Evolutionary conservation across 2,797 vertebrate genomes (phyloP), one percentile per base, ranked within the genome.

Genomic region (Muscicapa striata): DNA sequence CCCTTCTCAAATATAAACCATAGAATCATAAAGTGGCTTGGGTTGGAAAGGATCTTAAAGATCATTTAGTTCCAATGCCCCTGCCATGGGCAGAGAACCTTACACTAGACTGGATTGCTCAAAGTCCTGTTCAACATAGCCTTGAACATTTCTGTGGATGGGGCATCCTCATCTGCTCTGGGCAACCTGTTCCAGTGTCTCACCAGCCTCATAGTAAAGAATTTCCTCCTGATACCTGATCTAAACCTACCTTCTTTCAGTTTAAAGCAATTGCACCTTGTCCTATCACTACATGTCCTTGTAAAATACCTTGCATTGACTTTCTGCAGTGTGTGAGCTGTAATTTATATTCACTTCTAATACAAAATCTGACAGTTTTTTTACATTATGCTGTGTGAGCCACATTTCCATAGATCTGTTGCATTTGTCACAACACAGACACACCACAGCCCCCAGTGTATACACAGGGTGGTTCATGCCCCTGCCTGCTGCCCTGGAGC

Each of bases 281-380:
- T 64, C 15, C 58, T 52, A 36, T 58, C 15, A 30, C 24, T 22
- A 58, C 40, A 6, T 20, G 15, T 5, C 40, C 15, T 27, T 20
- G 21, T 46, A 46, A 83, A 88, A 86, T 41, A 59, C 21, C 55
- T 87, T 15, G 19, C n/a, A 61, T 18, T 54, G 59, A 54, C 51
- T 70, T 90, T 91, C 32, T 89, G 29, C 52, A 52, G 26, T 12
- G 7, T 19, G 8, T 40, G 63, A 15, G 27, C 52, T 90, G 43
- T 43, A 59, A 64, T 93, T 96, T 77, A 66, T 84, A 96, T 83
- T 96, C 67, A 84, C 80, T 95, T 95, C 58, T 90, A 92, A 94
- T 87, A 58, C 13, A 78, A 92, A 94, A 95, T 84, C 67, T 48
- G 62, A 46, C 13, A 2, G 16, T 45, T 41, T 67, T 67, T 97